Evolutionary conservation across 2,113 vertebrate genomes (phyloP), one percentile per base, ranked within the genome.

Genomic region (Hassar affinis): DNA sequence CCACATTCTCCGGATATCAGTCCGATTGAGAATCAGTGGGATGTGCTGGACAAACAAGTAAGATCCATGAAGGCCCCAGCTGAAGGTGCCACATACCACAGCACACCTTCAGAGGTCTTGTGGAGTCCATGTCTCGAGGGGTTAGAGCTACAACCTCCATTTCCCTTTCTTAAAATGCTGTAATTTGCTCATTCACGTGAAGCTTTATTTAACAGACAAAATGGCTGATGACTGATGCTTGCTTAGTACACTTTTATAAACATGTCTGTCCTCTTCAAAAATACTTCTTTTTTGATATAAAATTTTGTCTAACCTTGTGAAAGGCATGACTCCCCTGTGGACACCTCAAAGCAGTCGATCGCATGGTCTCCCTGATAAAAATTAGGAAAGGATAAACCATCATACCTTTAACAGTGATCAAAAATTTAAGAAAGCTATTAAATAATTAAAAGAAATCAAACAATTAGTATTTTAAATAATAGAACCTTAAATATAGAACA

Each of bases 341-440:
- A 89, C n/a, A 92, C 93, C 90, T 99, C 97, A 0, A 96, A 96
- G 88, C 97, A 97, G 88, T 95, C 94, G 0, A 97, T 87, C 71
- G 91, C 93, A 35, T 91, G 94, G 87, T 98, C 96, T 3, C 97
- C 97, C 98, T 99, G 92, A 17, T 88, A 51, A 75, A 81, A 68
- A 81, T 27, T 6, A 54, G 33, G 15, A n/a, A 59, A 33, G 25
- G 6, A 49, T 47, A 72, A 47, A 47, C 0, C 25, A 47, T 47
- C 22, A 14, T 72, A 25, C 4, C 68, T 49, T 49, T 49, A 72
- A 27, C 42, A 47, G 69, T 27, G 45, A 27, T 47, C 25, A 72
- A 49, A 49, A 49, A 49, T 45, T 2, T 45, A 25, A 45, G 7
- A 35, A 66, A 20, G 35, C 1, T 25, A 72, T 27, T 17, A 27